Conservation (phyloP, 1,140 invertebrate species). For the Zaprionus tsacasi region DNA sequence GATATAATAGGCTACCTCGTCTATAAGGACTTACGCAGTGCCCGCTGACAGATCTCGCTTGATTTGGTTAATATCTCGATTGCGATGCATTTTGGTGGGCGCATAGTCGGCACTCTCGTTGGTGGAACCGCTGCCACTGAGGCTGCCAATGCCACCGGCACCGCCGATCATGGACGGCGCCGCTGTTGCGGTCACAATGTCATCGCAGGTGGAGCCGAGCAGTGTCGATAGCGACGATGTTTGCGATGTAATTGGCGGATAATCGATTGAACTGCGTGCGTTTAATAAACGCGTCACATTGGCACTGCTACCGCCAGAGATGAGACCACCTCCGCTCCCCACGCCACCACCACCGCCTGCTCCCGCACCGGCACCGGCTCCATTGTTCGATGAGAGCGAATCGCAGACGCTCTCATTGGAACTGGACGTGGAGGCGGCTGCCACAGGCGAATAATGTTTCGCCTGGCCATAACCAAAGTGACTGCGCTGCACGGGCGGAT, state of each 20-base stretch:
- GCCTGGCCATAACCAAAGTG: slow-evolving; percentile 67
- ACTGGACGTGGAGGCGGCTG: slow-evolving; percentile 86
- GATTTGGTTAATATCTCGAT: slow-evolving; percentile 80
- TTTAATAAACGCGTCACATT: slow-evolving; percentile 51
- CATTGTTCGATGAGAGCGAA: slow-evolving; percentile 86
- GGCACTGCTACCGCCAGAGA: slow-evolving; percentile 34
- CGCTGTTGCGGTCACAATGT: slow-evolving; percentile 74
- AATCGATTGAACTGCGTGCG: slow-evolving; percentile 63
- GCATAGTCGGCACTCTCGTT: slow-evolving; percentile 72
- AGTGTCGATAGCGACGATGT: slow-evolving; percentile 67
- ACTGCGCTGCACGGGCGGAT: slow-evolving; percentile 74
- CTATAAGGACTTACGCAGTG: slow-evolving; percentile 71
- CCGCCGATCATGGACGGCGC: slow-evolving; percentile 67
- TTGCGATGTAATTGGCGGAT: slow-evolving; percentile 64
- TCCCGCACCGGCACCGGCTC: slow-evolving; percentile 20
- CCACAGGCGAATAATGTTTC: slow-evolving; percentile 73
- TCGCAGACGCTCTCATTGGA: slow-evolving; percentile 90
- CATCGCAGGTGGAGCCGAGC: slow-evolving; percentile 74
- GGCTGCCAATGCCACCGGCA: slow-evolving; percentile 39
- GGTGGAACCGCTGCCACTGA: slow-evolving; percentile 62
- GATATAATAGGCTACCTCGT: neutral
- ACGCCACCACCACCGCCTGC: slow-evolving; percentile 18
- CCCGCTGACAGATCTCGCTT: slow-evolving; percentile 76
- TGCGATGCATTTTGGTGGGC: slow-evolving; percentile 82
- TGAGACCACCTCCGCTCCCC: neutral